phyloP scores from a whole-genome alignment of 2,797 vertebrate genomes.

The Onychomys arenicola region DNA sequence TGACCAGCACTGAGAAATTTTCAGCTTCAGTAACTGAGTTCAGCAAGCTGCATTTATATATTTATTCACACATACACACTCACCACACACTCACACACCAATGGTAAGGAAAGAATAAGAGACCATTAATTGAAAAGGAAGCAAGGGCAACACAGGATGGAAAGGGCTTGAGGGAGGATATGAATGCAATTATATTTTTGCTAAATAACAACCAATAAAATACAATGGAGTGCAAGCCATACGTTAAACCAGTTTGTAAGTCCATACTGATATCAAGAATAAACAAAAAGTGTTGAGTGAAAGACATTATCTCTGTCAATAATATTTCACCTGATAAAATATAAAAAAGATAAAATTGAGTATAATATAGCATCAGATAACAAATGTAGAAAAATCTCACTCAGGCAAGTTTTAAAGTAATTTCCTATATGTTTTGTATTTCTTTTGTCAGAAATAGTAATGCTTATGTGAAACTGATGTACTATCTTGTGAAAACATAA shows the following conservation, averaged over 20 bases:
- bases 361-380: not conserved
- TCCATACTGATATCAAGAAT: not conserved
- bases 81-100: not conserved
- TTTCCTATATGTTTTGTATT: not conserved
- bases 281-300: not conserved
- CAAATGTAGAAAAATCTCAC: not conserved
- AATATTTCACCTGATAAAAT: not conserved
- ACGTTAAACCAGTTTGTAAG: not conserved
- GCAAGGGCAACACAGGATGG: not conserved
- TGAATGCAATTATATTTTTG: not conserved
- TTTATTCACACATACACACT: not conserved
- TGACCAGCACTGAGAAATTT: not conserved
- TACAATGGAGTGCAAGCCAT: not conserved
- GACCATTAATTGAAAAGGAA: not conserved
- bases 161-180: not conserved
- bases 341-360: not conserved
- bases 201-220: not conserved
- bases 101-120: not conserved
- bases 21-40: not conserved
- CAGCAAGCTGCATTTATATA: not conserved
- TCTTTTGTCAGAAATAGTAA: slow-evolving; percentile 8
- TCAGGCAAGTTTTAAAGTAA: not conserved
- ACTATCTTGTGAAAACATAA: not conserved
- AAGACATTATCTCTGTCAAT: not conserved
- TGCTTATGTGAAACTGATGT: not conserved